These are phyloP conservation scores for Crotalus viridis DNA, from an alignment of 2,113 vertebrate genomes.

Conservation along the genomic window DNA sequence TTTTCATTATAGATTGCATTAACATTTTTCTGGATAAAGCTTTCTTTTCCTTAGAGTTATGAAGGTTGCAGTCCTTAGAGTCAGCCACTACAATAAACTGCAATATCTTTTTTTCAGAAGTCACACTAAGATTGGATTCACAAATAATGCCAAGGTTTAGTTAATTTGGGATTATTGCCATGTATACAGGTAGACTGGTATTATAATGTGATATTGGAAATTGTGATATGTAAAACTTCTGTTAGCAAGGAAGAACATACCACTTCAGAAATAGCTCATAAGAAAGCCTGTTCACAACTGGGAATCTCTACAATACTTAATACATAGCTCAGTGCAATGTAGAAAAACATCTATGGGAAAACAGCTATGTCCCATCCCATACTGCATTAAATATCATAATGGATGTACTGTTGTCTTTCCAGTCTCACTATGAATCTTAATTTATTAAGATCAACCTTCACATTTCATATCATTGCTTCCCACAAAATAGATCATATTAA, in stretches of 20 bases:
- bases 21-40: slow-evolving; percentile 54
- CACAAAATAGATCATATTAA: background rate
- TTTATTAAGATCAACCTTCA: slow-evolving; percentile 43
- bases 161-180: background rate
- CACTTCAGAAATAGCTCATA: background rate
- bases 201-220: background rate
- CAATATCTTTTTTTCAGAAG: background rate
- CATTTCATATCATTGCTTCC: slow-evolving; percentile 31
- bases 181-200: background rate
- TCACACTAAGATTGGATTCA: background rate
- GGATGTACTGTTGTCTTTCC: slow-evolving; percentile 32
- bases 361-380: background rate
- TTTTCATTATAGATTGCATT: slow-evolving; percentile 45
- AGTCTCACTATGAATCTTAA: slow-evolving; percentile 25
- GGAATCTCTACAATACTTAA: background rate
- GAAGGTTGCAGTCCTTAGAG: background rate
- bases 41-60: slow-evolving; percentile 46
- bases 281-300: background rate
- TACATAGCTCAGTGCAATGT: background rate
- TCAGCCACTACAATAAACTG: background rate
- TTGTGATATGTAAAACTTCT: background rate
- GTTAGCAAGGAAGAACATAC: background rate
- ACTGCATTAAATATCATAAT: slow-evolving; percentile 51
- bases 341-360: background rate
- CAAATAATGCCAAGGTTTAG: background rate